A percentile compares a stretch with the other conserved stretches of the same genome.
phyloP scores from a whole-genome alignment of 1,140 invertebrate species.

The Bombus affinis region DNA sequence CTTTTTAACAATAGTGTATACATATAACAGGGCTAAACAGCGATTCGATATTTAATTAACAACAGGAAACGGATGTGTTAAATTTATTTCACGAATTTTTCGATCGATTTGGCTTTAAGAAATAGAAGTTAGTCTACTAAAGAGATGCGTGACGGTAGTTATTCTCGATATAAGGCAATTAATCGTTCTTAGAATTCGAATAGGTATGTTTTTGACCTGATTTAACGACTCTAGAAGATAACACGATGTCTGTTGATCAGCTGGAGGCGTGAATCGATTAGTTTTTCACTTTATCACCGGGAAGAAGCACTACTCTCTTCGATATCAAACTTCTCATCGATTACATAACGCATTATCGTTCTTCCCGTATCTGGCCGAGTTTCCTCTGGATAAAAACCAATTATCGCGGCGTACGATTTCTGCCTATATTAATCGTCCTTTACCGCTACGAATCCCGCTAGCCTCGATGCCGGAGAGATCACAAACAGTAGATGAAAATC shows the following conservation, averaged over 20 bases:
- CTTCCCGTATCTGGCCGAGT: background rate
- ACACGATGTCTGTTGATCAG: background rate
- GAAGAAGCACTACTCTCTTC: background rate
- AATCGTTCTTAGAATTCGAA: background rate
- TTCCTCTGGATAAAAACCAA: constrained; percentile 26
- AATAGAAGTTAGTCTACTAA: background rate
- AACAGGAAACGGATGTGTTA: background rate
- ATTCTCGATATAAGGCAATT: background rate
- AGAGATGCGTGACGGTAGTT: background rate
- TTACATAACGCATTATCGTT: background rate
- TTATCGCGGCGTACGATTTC: constrained; percentile 12
- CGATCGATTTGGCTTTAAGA: background rate
- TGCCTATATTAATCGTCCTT: constrained; percentile 53
- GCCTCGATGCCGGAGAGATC: constrained; percentile 38
- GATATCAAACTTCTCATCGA: constrained; percentile 23
- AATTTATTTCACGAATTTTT: background rate
- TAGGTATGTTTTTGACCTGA: background rate
- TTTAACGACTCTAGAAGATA: background rate
- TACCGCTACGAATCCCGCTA: constrained; percentile 54
- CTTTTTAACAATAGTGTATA: background rate
- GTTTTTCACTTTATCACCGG: background rate
- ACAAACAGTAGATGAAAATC: constrained; percentile 33
- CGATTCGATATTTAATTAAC: constrained; percentile 1
- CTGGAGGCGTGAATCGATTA: background rate
- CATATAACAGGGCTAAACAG: background rate